These are phyloP conservation scores for Aldabrachelys gigantea DNA, from an alignment of 2,113 vertebrate genomes.

Conservation along the genomic window DNA sequence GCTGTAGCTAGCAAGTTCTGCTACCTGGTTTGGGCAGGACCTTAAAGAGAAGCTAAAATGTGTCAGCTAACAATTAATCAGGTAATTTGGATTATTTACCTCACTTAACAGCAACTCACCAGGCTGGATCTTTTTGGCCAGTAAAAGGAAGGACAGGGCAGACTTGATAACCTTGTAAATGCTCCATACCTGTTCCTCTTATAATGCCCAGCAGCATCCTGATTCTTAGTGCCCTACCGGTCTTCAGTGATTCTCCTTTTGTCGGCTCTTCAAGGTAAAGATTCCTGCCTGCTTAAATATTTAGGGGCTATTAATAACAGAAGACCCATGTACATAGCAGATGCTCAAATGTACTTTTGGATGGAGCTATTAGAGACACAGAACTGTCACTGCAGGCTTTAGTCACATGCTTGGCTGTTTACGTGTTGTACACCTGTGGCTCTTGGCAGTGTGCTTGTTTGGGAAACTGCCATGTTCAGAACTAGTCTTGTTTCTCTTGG, in stretches of 20 bases:
- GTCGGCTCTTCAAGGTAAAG: not conserved
- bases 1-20: not conserved
- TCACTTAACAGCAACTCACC: not conserved
- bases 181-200: not conserved
- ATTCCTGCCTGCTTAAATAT: not conserved
- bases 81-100: not conserved
- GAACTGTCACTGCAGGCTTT: not conserved
- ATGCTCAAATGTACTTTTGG: not conserved
- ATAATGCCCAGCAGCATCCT: not conserved
- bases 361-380: not conserved
- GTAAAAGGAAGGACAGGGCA: not conserved
- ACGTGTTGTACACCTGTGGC: not conserved
- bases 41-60: not conserved
- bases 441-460: accelerated
- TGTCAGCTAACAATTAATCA: not conserved
- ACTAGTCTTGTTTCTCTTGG: not conserved
- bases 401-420: accelerated
- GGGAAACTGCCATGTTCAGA: not conserved
- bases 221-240: not conserved
- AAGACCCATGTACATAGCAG: not conserved
- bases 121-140: not conserved
- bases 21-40: not conserved
- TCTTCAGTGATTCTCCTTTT: not conserved
- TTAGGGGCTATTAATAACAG: not conserved
- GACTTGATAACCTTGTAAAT: not conserved